Conservation (phyloP, 2,888 invertebrate species). For the Tubiluchus corallicola region DNA sequence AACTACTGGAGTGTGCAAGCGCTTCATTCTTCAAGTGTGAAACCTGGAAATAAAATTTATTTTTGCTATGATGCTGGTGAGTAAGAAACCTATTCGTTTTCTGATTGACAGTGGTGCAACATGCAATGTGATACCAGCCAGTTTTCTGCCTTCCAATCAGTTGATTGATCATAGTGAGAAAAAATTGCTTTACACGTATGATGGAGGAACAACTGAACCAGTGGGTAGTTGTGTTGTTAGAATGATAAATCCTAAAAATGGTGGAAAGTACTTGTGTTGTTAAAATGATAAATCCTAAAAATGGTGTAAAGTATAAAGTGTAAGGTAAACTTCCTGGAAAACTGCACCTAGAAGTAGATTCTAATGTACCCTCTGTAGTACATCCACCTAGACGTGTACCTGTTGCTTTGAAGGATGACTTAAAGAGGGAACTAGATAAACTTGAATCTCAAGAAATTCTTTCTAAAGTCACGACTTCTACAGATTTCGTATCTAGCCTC, state of each 20-base stretch:
- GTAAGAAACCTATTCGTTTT: not conserved
- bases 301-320: no score
- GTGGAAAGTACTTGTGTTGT: no score
- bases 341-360: not conserved
- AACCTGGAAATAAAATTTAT: no score
- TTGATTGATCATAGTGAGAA: not conserved
- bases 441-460: no score
- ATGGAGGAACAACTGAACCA: not conserved
- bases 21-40: no score
- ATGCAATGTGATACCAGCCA: not conserved
- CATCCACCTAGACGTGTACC: constrained; percentile 1
- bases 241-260: constrained; percentile 1
- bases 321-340: not conserved
- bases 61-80: not conserved
- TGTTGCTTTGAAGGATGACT: no score
- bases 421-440: no score
- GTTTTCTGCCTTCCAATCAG: not conserved
- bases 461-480: no score
- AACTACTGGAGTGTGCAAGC: no score
- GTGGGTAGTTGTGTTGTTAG: not conserved
- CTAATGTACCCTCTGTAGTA: not conserved
- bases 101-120: not conserved
- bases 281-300: no score
- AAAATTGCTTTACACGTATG: not conserved
- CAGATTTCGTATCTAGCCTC: no score